Conservation (phyloP, 2,113 vertebrate species). For the Bubalus kerabau region DNA sequence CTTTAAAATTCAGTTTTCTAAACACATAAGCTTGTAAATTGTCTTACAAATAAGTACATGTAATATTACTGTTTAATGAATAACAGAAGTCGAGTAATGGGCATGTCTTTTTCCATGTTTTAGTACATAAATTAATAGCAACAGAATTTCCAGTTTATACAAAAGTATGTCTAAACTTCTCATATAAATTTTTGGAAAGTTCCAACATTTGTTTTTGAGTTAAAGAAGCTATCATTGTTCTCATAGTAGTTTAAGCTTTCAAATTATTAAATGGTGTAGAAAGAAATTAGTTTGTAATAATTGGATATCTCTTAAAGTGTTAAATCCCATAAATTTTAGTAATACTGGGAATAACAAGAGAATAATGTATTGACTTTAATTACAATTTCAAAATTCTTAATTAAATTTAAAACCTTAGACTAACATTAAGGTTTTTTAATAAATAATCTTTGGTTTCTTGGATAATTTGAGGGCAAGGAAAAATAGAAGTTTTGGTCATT, state of each 20-base stretch:
- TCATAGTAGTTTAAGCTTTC: background rate
- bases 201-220: background rate
- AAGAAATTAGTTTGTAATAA: background rate
- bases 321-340: background rate
- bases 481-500: background rate
- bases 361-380: background rate
- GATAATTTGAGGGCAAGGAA: background rate
- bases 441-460: background rate
- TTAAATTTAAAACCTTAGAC: background rate
- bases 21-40: background rate
- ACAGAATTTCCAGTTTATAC: background rate
- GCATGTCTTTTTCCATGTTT: background rate
- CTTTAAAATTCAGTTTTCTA: background rate
- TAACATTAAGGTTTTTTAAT: background rate
- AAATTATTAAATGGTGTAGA: background rate
- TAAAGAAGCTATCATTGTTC: background rate
- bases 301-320: background rate
- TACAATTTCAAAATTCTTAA: background rate
- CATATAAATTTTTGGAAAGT: background rate
- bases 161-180: background rate
- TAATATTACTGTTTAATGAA: background rate
- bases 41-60: background rate
- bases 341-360: background rate
- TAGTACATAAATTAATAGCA: background rate
- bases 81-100: background rate